These are phyloP conservation scores for Achroia grisella DNA, from an alignment of 1,140 invertebrate genomes.

Conservation along the genomic window DNA sequence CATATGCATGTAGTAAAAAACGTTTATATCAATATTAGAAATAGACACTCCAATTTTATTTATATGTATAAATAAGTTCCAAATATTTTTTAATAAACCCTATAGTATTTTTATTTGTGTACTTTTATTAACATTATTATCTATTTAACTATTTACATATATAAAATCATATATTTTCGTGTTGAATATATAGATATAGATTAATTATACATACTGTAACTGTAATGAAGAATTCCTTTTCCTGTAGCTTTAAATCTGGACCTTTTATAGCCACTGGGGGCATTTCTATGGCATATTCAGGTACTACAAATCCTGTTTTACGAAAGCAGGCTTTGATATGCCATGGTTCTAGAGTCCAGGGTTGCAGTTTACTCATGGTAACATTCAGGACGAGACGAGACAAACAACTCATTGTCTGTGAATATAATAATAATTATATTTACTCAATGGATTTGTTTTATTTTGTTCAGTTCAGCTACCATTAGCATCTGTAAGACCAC, in stretches of 20 bases:
- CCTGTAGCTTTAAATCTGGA: slow-evolving; percentile 83
- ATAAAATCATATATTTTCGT: too few relatives aligned
- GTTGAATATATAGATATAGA: slow-evolving; percentile 3
- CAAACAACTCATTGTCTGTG: slow-evolving; percentile 75
- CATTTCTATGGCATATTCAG: slow-evolving; percentile 82
- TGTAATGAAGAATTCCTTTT: slow-evolving; percentile 86
- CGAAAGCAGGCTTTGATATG: slow-evolving; percentile 84
- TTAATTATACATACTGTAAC: slow-evolving; percentile 82
- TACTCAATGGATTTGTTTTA: too few relatives aligned
- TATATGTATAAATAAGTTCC: too few relatives aligned
- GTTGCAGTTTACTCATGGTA: slow-evolving; percentile 82
- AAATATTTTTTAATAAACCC: too few relatives aligned
- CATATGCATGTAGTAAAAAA: too few relatives aligned
- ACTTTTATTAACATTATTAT: too few relatives aligned
- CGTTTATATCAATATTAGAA: too few relatives aligned
- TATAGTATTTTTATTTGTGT: too few relatives aligned
- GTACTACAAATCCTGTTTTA: slow-evolving; percentile 78
- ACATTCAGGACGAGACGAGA: slow-evolving; percentile 75
- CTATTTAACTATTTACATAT: too few relatives aligned
- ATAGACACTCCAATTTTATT: too few relatives aligned
- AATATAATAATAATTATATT: slow-evolving; percentile 16
- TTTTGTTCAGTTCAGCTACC: too few relatives aligned
- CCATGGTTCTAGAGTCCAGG: slow-evolving; percentile 89
- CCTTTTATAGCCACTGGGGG: slow-evolving; percentile 83
- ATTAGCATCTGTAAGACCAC: too few relatives aligned